These are phyloP conservation scores for Catharus ustulatus DNA, from an alignment of 2,797 vertebrate species.

Conservation along the genomic window DNA sequence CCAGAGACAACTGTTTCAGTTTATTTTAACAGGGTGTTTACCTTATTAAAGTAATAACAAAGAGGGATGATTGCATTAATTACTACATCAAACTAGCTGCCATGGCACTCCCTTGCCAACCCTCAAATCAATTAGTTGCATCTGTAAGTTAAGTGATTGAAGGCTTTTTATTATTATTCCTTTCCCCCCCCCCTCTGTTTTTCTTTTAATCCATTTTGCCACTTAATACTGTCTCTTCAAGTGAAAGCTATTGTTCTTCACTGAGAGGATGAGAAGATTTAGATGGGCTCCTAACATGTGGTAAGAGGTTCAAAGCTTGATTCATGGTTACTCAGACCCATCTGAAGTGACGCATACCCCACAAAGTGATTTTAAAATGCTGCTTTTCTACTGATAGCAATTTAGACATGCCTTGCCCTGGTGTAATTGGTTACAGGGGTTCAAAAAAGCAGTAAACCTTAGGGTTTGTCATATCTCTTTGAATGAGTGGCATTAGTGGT, in stretches of 20 bases:
- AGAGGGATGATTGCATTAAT: constrained; percentile 40
- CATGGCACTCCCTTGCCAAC: neutral
- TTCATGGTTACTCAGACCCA: constrained; percentile 35
- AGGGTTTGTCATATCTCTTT: neutral
- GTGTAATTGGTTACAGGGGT: neutral
- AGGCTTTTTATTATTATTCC: constrained; percentile 30
- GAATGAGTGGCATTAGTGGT: neutral
- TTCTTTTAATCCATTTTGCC: constrained; percentile 19
- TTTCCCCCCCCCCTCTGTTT: neutral
- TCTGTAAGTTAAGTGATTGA: constrained; percentile 46
- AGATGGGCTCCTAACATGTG: neutral
- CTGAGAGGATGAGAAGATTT: constrained; percentile 38
- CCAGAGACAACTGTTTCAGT: constrained; percentile 54
- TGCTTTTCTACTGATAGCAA: neutral
- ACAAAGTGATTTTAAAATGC: constrained; percentile 54
- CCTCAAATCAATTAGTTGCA: constrained; percentile 55
- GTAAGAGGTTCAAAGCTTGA: constrained; percentile 44
- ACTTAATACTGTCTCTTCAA: constrained; percentile 19
- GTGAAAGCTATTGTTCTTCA: constrained; percentile 49
- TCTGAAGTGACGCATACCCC: constrained; percentile 8
- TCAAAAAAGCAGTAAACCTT: neutral
- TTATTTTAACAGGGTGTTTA: constrained; percentile 66
- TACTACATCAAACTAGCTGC: constrained; percentile 26
- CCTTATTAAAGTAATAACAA: constrained; percentile 61
- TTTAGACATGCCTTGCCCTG: neutral